Evolutionary conservation across 1,140 invertebrate genomes (phyloP), one percentile per base, ranked within the genome.

Genomic region (Philopotamus ludificatus): DNA sequence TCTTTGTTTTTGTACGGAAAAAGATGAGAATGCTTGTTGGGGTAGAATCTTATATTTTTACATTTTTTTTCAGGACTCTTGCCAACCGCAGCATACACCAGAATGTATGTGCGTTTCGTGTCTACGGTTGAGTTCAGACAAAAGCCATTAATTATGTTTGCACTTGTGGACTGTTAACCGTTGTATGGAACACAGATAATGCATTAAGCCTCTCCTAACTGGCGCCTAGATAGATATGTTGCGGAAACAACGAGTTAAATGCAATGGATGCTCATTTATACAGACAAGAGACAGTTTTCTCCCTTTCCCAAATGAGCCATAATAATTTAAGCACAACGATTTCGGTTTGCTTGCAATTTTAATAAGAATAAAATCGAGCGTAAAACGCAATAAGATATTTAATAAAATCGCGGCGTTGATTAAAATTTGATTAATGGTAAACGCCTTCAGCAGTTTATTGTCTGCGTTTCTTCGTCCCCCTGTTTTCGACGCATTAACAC

Each of bases 371-470:
- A n/a, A n/a, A n/a, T n/a, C 44, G 53, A 12, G 18, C 28, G 26
- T 1, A 20, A n/a, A 16, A 34, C 25, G 41, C n/a, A 23, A 60
- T 7, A 34, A 34, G 4, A 34, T 34, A 42, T 60, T 60, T 22
- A 34, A 60, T 60, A 60, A 60, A 60, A 34, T 23, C 18, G 47
- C 47, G 42, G 47, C 28, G 44, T 28, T 21, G 47, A 34, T 49
- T 42, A 47, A 47, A 60, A 60, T 60, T 60, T 60, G 57, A 60
- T 60, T 47, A 60, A 60, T 60, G 57, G 28, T 60, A 47, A n/a
- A 3, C 34, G 23, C 39, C 57, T 45, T 60, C 42, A 60, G 47
- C 42, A 26, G 28, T 60, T 60, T 60, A 47, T 47, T 60, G 57
- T 4, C 26, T 20, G 57, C 26, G 28, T 42, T 57, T 39, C 34